Conservation (phyloP, 2,888 invertebrate species). For the Brachypalpus laphriformis region DNA sequence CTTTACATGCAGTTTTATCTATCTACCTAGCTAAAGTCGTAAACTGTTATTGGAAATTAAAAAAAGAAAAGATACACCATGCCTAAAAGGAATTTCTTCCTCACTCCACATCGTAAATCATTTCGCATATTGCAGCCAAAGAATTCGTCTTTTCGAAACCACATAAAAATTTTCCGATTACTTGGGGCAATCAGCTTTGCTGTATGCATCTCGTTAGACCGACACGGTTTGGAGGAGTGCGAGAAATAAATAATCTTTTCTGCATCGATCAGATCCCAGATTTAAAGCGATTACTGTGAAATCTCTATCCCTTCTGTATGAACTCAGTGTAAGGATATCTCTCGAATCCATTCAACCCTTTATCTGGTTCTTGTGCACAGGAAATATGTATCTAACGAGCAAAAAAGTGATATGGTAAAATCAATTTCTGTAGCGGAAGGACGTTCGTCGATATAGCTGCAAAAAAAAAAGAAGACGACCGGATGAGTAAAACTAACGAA, state of each 20-base stretch:
- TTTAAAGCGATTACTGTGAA: slow-evolving; percentile 57
- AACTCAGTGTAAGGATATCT: not conserved
- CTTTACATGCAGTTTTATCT: not conserved
- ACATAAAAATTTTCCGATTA: slow-evolving; percentile 59
- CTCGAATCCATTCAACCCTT: slow-evolving; percentile 36
- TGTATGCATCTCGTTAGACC: slow-evolving; percentile 7
- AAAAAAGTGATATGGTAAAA: slow-evolving; percentile 67
- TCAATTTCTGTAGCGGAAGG: slow-evolving; percentile 66
- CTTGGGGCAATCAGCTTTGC: slow-evolving; percentile 50
- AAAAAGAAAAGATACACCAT: too few relatives aligned
- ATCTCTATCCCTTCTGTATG: not conserved
- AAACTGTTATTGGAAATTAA: not conserved
- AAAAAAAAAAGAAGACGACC: slow-evolving; percentile 15
- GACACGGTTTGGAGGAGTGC: not conserved
- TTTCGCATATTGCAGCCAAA: slow-evolving; percentile 19
- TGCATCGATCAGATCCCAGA: slow-evolving; percentile 44
- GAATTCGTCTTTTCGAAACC: slow-evolving; percentile 39
- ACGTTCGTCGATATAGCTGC: slow-evolving; percentile 57
- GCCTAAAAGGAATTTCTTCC: not conserved
- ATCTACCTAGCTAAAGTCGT: not conserved
- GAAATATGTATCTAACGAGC: slow-evolving; percentile 69
- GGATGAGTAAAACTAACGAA: slow-evolving; percentile 56
- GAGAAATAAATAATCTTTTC: slow-evolving; percentile 37
- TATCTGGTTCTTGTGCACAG: slow-evolving; percentile 54
- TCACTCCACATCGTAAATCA: slow-evolving; percentile 20